Evolutionary conservation across 2,113 vertebrate genomes (phyloP), one percentile per base, ranked within the genome.

Genomic region (Gymnocephalus cernua): DNA sequence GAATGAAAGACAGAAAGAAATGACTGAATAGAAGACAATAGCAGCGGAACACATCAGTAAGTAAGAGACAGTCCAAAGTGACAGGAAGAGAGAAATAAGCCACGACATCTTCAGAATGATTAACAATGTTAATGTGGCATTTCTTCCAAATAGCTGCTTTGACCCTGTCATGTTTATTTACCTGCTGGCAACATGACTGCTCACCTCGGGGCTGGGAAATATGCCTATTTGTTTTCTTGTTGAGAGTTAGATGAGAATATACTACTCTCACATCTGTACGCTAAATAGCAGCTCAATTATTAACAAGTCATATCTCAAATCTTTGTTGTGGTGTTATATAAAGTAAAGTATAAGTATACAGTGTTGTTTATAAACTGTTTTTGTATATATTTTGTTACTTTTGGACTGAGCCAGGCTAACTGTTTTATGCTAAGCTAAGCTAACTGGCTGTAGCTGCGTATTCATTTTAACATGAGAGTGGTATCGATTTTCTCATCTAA

Each of bases 91-190:
- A 53, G 53, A 67, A 83, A 68, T 70, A 83, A 84, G 14, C 59
- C 74, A 3, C 5, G 44, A 50, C 48, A 47, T 53, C 56, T 58
- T 74, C 13, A 35, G 76, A 70, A 78, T 81, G 68, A 83, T 85
- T 82, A 84, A 65, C 48, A 58, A 73, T 83, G 80, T 47, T 70
- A 85, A 82, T 82, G 74, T 79, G 83, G 45, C 79, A 66, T 85
- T 81, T 80, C 67, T 8, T 57, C 58, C 50, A 66, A 59, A 67
- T 10, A 65, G 65, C 35, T 66, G 76, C 69, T 35, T 51, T 63
- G 77, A 84, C 84, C 70, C 54, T 76, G 83, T 77, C 87, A 82
- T 78, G 76, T 86, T 89, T 45, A 3, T 21, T 83, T 19, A 78
- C 44, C 82, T 82, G 56, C 19, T 85, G 23, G 32, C 27, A 54